These are phyloP conservation scores for Tenodera sinensis DNA, from an alignment of 2,888 invertebrate species.

Conservation along the genomic window DNA sequence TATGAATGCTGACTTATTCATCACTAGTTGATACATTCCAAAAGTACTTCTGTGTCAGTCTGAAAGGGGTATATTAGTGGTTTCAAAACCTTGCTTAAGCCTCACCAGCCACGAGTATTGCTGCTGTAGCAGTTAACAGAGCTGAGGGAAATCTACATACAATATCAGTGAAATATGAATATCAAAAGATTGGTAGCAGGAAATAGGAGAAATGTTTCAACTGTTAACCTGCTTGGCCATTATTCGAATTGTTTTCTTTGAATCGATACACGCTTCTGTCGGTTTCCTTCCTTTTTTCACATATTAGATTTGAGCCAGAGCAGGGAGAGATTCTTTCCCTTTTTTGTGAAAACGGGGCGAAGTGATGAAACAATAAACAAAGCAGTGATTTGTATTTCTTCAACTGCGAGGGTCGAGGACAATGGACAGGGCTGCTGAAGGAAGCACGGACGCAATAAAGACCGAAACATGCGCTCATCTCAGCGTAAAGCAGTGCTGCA, in stretches of 20 bases:
- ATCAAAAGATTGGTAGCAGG: neutral
- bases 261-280: neutral
- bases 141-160: neutral
- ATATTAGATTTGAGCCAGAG: neutral
- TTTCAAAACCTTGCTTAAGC: no score
- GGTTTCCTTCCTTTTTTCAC: neutral
- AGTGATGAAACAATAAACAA: neutral
- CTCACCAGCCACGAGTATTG: neutral
- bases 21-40: no score
- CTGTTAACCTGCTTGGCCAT: neutral
- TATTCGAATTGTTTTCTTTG: neutral
- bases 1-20: no score
- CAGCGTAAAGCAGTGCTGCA: slow-evolving; percentile 5
- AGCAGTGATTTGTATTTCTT: neutral
- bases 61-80: no score
- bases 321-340: neutral
- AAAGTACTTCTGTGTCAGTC: no score
- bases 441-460: slow-evolving; percentile 15
- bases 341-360: neutral
- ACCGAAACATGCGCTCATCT: slow-evolving; percentile 6
- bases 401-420: neutral
- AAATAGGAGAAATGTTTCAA: neutral
- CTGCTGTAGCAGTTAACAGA: no score
- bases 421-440: neutral
- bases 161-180: neutral